Evolutionary conservation across 2,797 vertebrate species (phyloP).

Genomic region (Carapus acus): DNA sequence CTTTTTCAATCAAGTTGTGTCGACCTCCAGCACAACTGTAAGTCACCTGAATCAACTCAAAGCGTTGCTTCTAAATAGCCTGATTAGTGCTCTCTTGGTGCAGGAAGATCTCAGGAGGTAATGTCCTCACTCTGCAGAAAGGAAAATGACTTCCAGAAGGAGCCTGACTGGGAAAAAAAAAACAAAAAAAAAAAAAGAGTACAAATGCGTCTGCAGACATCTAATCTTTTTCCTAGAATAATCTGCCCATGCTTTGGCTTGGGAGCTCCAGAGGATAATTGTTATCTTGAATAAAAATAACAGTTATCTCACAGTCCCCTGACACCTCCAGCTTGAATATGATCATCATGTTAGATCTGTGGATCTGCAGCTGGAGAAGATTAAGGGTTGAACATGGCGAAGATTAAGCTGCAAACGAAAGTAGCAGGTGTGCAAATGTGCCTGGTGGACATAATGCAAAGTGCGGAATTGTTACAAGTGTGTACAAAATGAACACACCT

Average conservation of each 20-base stretch:
- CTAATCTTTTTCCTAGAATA: slow-evolving; percentile 1
- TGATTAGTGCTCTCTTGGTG: background rate
- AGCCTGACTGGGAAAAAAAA: slow-evolving; percentile 9
- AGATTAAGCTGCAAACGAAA: slow-evolving; percentile 21
- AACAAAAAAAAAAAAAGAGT: too few species aligned
- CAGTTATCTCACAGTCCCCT: background rate
- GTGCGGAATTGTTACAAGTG: background rate
- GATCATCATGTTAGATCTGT: slow-evolving; percentile 1
- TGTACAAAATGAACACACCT: slow-evolving; percentile 27
- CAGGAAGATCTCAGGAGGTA: slow-evolving; percentile 8
- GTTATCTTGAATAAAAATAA: background rate
- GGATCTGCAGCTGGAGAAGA: slow-evolving; percentile 36
- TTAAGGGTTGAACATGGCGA: slow-evolving; percentile 17
- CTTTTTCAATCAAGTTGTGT: too few species aligned
- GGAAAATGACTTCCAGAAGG: slow-evolving; percentile 9
- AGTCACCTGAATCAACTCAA: background rate
- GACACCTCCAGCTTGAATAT: background rate
- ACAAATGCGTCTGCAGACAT: slow-evolving; percentile 10
- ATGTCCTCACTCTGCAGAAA: slow-evolving; percentile 15
- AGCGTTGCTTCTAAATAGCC: too few species aligned
- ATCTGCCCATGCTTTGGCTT: background rate
- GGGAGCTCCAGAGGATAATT: background rate
- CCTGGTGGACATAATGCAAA: slow-evolving; percentile 26
- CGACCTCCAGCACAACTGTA: too few species aligned
- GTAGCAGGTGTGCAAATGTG: slow-evolving; percentile 45